Conservation (phyloP, 2,797 vertebrate genomes). For the Acropternis orthonyx region DNA sequence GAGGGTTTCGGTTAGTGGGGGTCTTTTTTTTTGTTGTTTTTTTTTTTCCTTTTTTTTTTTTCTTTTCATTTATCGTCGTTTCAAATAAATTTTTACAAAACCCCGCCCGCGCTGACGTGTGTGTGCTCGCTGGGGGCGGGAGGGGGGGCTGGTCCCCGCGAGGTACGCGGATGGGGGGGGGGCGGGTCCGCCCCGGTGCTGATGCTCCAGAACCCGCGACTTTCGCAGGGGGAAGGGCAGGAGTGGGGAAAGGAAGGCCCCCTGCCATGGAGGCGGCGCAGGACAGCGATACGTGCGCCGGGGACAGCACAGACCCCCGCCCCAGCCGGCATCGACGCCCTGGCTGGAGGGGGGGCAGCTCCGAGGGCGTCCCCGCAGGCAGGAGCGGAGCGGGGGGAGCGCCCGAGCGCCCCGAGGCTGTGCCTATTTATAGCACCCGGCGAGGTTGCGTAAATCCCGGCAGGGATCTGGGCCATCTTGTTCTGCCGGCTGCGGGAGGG, state of each 20-base stretch:
- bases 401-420: neutral
- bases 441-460: constrained; percentile 23
- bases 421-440: constrained; percentile 19
- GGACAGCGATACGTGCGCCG: too few species aligned
- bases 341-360: rapidly evolving
- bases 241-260: neutral
- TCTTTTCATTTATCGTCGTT: constrained; percentile 9
- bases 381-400: neutral
- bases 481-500: neutral
- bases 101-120: neutral
- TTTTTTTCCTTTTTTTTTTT: neutral
- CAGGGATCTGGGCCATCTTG: constrained; percentile 16
- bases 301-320: neutral
- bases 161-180: too few species aligned
- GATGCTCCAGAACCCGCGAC: neutral
- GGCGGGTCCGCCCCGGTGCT: neutral
- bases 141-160: neutral
- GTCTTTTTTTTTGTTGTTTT: neutral
- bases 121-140: neutral
- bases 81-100: constrained; percentile 54
- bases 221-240: rapidly evolving
- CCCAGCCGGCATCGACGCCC: rapidly evolving
- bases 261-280: neutral
- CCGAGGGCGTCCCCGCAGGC: neutral
- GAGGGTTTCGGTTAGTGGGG: neutral